Evolutionary conservation across 1,140 invertebrate genomes (phyloP), one percentile per base, ranked within the genome.

Genomic region (Hestina assimilis): DNA sequence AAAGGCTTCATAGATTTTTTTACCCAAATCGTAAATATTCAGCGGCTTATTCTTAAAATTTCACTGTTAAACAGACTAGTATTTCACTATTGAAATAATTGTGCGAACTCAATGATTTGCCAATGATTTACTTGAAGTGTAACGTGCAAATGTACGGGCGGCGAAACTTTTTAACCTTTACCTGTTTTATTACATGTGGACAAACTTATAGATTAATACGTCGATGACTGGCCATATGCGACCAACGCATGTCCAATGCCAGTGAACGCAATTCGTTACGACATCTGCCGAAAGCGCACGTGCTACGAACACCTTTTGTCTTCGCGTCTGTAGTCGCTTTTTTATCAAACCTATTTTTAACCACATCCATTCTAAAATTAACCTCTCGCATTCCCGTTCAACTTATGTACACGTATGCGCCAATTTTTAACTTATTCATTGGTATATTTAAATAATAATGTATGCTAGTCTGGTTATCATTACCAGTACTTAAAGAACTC

Each of bases 261-360:
- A 48, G 29, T 48, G 45, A 33, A 5, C 29, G 29, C 53, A 21
- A 55, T 45, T 57, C 45, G 54, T 55, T 45, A 53, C 47, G 51
- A 53, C 66, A 69, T 69, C 66, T 69, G 66, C 62, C 63, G 23
- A 31, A 17, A 42, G 53, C 72, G 69, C 83, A 83, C 80, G 83
- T 86, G 80, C 68, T 69, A 6, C 31, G 72, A 69, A 79, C 83
- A 86, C 83, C 83, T 86, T 86, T 86, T 83, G 79, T 83, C 75
- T 77, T 78, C 69, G 9, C 11, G 67, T 74, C 72, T 64, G 63
- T 41, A 53, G 48, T 48, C 45, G 45, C 65, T 79, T 87, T 82
- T 83, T 83, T 81, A 74, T 62, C 69, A 62, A 65, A 61, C 47
- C 64, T 83, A 82, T 85, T 82, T 82, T 70, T 82, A 76, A 69